Evolutionary conservation across 2,888 invertebrate species (phyloP).

Genomic region (Platerodrilus igneus): DNA sequence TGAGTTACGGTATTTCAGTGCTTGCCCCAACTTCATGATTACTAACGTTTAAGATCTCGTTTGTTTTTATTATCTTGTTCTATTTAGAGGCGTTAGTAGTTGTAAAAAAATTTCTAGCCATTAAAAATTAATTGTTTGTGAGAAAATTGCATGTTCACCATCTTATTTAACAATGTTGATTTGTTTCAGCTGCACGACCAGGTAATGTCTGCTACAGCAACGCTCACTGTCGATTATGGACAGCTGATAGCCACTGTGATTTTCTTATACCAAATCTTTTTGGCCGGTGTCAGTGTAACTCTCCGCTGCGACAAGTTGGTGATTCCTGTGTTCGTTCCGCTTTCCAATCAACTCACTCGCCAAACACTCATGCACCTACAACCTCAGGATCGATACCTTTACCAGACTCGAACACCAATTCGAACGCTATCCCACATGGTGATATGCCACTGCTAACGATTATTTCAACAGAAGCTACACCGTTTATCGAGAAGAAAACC

Average conservation of each 20-base stretch:
- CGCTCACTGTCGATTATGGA: conserved; percentile 81
- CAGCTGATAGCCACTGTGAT: conserved; percentile 79
- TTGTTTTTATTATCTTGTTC: too few species aligned
- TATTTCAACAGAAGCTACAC: conserved; percentile 6
- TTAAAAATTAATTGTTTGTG: too few species aligned
- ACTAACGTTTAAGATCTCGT: too few species aligned
- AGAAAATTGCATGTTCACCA: not conserved
- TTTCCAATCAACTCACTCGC: conserved; percentile 39
- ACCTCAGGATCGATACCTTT: conserved; percentile 33
- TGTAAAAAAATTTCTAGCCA: too few species aligned
- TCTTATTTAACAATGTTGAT: conserved; percentile 13
- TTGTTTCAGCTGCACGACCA: conserved; percentile 72
- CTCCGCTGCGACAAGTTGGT: conserved; percentile 60
- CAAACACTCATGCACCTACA: conserved; percentile 25
- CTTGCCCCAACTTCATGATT: too few species aligned
- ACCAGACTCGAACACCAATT: conserved; percentile 29
- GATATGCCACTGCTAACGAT: conserved; percentile 32
- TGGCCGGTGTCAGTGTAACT: conserved; percentile 79
- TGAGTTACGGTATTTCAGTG: too few species aligned
- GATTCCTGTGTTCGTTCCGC: conserved; percentile 58
- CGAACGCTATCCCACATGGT: conserved; percentile 36
- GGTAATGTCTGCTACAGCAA: conserved; percentile 88
- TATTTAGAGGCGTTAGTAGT: too few species aligned
- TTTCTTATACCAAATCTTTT: conserved; percentile 85
- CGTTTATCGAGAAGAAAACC: conserved; percentile 10